These are phyloP conservation scores for Trichacis sp. DNA, from an alignment of 2,888 invertebrate genomes.

Conservation along the genomic window DNA sequence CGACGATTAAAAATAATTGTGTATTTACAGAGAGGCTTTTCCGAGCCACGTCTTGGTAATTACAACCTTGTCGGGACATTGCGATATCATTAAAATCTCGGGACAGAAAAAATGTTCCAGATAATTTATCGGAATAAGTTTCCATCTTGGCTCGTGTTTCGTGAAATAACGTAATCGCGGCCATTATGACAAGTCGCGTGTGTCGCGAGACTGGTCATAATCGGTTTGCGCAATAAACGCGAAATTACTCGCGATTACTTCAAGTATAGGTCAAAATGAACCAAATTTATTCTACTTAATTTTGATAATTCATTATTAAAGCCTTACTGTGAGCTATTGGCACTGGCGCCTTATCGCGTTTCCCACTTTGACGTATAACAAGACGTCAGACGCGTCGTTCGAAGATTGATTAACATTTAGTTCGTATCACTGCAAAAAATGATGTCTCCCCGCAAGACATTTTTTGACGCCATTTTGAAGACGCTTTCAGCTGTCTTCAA, in stretches of 20 bases:
- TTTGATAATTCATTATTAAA: too few species aligned
- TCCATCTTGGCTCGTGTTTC: conserved; percentile 7
- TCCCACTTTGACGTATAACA: too few species aligned
- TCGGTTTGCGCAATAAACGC: conserved; percentile 32
- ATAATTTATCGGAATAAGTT: not conserved
- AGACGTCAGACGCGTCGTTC: too few species aligned
- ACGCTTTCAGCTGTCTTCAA: too few species aligned
- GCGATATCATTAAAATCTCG: conserved; percentile 8
- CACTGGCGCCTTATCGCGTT: too few species aligned
- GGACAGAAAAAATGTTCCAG: conserved; percentile 1
- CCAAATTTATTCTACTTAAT: too few species aligned
- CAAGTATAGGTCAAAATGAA: conserved; percentile 29
- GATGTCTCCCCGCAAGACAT: too few species aligned
- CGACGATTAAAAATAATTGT: conserved; percentile 2
- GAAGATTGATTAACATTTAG: too few species aligned
- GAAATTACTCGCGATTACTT: conserved; percentile 31
- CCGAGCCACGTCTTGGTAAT: not conserved
- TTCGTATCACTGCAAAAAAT: too few species aligned
- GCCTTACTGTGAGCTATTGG: too few species aligned
- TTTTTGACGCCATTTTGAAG: too few species aligned
- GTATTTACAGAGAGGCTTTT: not conserved
- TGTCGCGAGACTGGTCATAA: conserved; percentile 36
- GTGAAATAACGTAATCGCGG: conserved; percentile 29
- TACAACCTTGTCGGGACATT: not conserved
- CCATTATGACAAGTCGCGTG: conserved; percentile 28